A percentile compares a stretch with the other conserved stretches of the same genome.
Conservation (phyloP, 2,797 vertebrate species). For the Pagetopsis macropterus region DNA sequence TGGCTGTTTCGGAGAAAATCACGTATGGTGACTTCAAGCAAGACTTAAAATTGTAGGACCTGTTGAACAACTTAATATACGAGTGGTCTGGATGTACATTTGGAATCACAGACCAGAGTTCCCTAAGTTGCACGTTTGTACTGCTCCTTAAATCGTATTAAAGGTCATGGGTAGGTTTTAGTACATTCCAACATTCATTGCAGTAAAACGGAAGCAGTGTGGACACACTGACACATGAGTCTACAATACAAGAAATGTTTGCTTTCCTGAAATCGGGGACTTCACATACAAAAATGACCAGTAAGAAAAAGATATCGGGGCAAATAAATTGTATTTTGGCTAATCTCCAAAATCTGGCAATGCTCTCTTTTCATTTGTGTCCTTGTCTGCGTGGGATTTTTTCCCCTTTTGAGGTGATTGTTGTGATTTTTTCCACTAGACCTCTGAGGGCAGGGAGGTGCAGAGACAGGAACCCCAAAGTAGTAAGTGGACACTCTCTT, state of each 20-base stretch:
- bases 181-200: conserved; percentile 28
- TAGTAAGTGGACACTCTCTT: conserved; percentile 72
- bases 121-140: conserved; percentile 31
- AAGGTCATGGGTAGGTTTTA: conserved; percentile 29
- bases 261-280: background rate
- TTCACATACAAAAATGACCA: background rate
- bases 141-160: conserved; percentile 18
- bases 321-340: background rate
- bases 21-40: background rate
- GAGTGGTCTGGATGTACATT: conserved; percentile 17
- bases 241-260: background rate
- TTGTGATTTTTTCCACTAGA: conserved; percentile 24
- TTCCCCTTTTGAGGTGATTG: conserved; percentile 5
- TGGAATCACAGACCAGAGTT: conserved; percentile 18
- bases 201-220: conserved; percentile 6
- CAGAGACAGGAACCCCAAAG: conserved; percentile 66
- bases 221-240: conserved; percentile 14
- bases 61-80: conserved; percentile 1
- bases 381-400: background rate
- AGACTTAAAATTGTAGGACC: conserved; percentile 3
- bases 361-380: background rate
- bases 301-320: background rate
- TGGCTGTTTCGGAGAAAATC: conserved; percentile 21
- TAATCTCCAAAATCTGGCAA: background rate
- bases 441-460: conserved; percentile 64